Percentiles rank a stretch among this genome's conserved stretches.
These are phyloP conservation scores for Halictus quadricinctus DNA, from an alignment of 2,888 invertebrate genomes.

Conservation along the genomic window DNA sequence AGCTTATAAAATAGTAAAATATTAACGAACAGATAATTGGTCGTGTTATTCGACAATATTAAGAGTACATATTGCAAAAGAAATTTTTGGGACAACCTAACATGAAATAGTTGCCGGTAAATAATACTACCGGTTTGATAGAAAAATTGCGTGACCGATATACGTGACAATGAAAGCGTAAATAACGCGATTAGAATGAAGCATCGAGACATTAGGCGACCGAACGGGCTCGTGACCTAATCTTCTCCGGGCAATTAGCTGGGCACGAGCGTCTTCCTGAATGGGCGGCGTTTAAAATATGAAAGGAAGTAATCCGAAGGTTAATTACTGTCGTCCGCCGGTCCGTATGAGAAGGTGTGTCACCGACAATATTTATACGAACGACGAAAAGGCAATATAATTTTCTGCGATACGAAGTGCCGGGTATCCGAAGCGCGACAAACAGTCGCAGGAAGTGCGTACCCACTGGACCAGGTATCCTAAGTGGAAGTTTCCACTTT, in stretches of 20 bases:
- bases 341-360: conserved; percentile 52
- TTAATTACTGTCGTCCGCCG: conserved; percentile 34
- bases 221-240: neutral
- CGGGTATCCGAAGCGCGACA: conserved; percentile 64
- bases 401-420: conserved; percentile 58
- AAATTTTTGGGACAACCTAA: no score
- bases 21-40: no score
- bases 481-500: conserved; percentile 76
- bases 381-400: conserved; percentile 62
- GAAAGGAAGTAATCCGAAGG: conserved; percentile 43
- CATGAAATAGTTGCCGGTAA: no score
- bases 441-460: conserved; percentile 75
- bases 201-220: neutral
- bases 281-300: conserved; percentile 12
- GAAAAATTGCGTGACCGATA: no score
- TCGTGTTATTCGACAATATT: no score
- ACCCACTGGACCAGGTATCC: conserved; percentile 75
- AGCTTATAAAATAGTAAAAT: no score
- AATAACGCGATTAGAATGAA: neutral
- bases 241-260: conserved; percentile 6
- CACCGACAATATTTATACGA: conserved; percentile 28
- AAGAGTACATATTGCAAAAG: no score
- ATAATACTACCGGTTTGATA: no score
- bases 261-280: conserved; percentile 11
- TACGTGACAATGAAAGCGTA: no score